Conservation (phyloP, 2,113 vertebrate genomes). For the Myocastor coypus region DNA sequence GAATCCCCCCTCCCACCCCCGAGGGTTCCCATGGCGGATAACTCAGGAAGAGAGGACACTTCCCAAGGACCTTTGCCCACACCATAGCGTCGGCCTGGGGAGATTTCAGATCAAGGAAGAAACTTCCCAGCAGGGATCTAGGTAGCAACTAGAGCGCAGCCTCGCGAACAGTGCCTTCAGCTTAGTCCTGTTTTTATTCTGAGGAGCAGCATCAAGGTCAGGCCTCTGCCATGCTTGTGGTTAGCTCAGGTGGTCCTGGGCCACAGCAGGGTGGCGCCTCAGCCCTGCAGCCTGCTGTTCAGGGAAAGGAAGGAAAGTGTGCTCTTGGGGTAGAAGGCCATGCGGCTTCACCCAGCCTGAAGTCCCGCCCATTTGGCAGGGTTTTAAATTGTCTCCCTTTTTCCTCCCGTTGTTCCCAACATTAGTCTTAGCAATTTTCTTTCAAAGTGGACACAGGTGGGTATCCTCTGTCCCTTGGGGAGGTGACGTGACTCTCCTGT, state of each 20-base stretch:
- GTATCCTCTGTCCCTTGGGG: neutral
- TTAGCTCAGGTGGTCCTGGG: neutral
- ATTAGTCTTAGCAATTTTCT: neutral
- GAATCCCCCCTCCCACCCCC: neutral
- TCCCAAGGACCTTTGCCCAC: conserved; percentile 27
- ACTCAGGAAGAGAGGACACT: neutral
- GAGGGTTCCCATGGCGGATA: neutral
- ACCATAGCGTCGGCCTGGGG: neutral
- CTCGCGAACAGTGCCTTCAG: conserved; percentile 2
- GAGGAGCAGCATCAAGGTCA: neutral
- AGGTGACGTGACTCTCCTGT: neutral
- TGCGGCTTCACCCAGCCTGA: conserved; percentile 9
- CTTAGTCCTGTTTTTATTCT: neutral
- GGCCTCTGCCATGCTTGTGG: too few relatives aligned
- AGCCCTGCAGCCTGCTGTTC: neutral
- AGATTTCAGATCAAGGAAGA: conserved; percentile 28
- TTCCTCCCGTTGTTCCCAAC: neutral
- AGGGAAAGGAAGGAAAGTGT: conserved; percentile 33
- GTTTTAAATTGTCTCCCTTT: neutral
- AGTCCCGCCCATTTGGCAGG: neutral
- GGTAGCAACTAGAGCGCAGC: neutral
- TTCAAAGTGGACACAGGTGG: neutral
- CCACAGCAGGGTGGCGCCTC: neutral
- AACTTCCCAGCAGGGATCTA: conserved; percentile 50
- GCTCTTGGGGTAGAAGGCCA: neutral